Conservation (phyloP, 1,140 invertebrate genomes). For the Aphelinus atriplicis region DNA sequence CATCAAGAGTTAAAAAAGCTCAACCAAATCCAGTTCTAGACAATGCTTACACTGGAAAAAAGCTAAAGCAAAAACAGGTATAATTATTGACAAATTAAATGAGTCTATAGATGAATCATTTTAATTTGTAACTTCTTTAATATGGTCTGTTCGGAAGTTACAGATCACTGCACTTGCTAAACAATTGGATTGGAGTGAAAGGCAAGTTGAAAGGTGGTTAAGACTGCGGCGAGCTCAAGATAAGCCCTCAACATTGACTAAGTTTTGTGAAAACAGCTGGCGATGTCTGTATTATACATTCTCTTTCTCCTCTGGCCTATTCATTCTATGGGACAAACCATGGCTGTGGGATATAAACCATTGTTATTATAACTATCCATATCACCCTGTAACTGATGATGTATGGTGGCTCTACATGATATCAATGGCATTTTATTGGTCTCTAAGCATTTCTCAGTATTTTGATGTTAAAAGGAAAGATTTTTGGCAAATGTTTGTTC, state of each 20-base stretch:
- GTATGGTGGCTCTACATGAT: conserved; percentile 98
- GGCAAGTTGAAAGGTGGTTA: conserved; percentile 92
- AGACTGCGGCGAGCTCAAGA: conserved; percentile 82
- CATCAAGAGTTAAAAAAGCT: conserved; percentile 78
- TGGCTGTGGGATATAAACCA: conserved; percentile 95
- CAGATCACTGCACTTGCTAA: conserved; percentile 82
- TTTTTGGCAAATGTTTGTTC: conserved; percentile 98
- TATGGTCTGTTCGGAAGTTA: conserved; percentile 41
- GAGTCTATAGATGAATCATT: conserved; percentile 3
- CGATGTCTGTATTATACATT: conserved; percentile 86
- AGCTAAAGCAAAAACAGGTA: conserved; percentile 81
- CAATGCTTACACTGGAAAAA: conserved; percentile 75
- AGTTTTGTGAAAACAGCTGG: conserved; percentile 93
- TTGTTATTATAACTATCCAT: conserved; percentile 86
- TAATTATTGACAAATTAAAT: conserved; percentile 36
- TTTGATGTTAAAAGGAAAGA: conserved; percentile 93
- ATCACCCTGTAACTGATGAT: conserved; percentile 75
- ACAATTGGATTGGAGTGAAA: conserved; percentile 86
- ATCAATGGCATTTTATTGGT: conserved; percentile 95
- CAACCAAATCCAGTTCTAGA: conserved; percentile 76
- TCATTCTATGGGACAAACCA: conserved; percentile 89
- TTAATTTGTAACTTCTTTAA: background rate
- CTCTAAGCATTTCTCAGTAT: conserved; percentile 91
- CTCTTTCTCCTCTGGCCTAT: conserved; percentile 85
- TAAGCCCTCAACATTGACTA: conserved; percentile 87